phyloP scores from a whole-genome alignment of 2,113 vertebrate species.

The Trachemys scripta region DNA sequence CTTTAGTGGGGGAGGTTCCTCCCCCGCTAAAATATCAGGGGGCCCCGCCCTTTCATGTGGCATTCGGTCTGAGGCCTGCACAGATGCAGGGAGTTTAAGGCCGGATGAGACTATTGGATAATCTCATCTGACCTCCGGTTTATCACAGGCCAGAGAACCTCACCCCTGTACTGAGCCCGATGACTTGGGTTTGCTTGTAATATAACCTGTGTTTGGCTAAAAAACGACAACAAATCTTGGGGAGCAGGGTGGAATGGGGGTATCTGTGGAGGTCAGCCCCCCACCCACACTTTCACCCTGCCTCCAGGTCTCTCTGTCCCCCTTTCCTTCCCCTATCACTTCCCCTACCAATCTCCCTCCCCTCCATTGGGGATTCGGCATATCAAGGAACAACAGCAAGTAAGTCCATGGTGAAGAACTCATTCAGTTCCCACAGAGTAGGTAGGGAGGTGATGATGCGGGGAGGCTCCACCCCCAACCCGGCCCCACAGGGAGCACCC shows the following conservation, averaged over 20 bases:
- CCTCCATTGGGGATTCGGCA: neutral
- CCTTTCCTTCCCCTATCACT: neutral
- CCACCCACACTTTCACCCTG: neutral
- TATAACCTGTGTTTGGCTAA: neutral
- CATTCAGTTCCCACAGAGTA: neutral
- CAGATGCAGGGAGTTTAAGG: neutral
- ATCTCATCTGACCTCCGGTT: neutral
- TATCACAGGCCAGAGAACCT: neutral
- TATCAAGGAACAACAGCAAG: neutral
- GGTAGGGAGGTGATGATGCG: rapidly evolving
- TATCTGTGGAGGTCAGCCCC: neutral
- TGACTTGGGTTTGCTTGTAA: neutral
- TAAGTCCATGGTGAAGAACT: neutral
- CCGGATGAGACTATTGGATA: neutral
- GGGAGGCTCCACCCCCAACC: neutral
- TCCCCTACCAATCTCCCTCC: neutral
- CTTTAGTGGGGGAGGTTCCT: neutral
- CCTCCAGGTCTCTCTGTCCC: neutral
- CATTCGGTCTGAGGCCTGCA: neutral
- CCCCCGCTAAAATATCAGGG: neutral
- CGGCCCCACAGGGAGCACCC: too few species aligned
- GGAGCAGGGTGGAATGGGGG: neutral
- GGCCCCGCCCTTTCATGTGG: neutral
- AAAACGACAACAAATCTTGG: neutral
- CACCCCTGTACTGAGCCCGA: neutral